Evolutionary conservation across 2,888 invertebrate genomes (phyloP).

Genomic region (Monopis laevigella): DNA sequence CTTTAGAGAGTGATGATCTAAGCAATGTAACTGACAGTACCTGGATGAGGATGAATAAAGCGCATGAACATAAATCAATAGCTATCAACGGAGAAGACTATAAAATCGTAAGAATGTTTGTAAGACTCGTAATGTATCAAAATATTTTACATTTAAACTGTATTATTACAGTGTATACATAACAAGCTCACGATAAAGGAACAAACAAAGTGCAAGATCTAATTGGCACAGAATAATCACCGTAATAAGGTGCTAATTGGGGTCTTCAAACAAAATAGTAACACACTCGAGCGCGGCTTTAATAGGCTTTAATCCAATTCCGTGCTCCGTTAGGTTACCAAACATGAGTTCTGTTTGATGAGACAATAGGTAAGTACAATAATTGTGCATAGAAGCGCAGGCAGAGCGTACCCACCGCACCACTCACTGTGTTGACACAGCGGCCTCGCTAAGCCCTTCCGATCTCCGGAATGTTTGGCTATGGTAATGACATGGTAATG

Average conservation of each 20-base stretch:
- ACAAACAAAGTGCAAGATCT: not conserved
- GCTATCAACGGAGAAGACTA: too few species aligned
- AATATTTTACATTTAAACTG: too few species aligned
- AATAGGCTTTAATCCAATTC: constrained; percentile 29
- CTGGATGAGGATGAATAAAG: too few species aligned
- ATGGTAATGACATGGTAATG: constrained; percentile 64
- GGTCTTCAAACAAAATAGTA: constrained; percentile 7
- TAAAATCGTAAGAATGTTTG: too few species aligned
- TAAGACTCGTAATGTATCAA: too few species aligned
- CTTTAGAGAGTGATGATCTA: too few species aligned
- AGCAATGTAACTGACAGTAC: too few species aligned
- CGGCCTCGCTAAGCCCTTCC: constrained; percentile 50
- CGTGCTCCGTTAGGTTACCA: constrained; percentile 53
- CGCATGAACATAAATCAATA: too few species aligned
- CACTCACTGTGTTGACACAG: constrained; percentile 38
- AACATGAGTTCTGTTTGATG: constrained; percentile 48
- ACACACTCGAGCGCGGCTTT: constrained; percentile 4
- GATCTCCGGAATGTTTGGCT: constrained; percentile 51
- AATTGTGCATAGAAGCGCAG: constrained; percentile 55
- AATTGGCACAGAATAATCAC: constrained; percentile 1
- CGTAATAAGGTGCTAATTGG: constrained; percentile 1
- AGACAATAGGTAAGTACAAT: constrained; percentile 61
- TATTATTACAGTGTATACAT: too few species aligned
- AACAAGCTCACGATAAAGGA: too few species aligned
- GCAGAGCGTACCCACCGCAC: constrained; percentile 1